These are phyloP conservation scores for Cataglyphis albicans DNA, from an alignment of 2,888 invertebrate species.

Conservation along the genomic window DNA sequence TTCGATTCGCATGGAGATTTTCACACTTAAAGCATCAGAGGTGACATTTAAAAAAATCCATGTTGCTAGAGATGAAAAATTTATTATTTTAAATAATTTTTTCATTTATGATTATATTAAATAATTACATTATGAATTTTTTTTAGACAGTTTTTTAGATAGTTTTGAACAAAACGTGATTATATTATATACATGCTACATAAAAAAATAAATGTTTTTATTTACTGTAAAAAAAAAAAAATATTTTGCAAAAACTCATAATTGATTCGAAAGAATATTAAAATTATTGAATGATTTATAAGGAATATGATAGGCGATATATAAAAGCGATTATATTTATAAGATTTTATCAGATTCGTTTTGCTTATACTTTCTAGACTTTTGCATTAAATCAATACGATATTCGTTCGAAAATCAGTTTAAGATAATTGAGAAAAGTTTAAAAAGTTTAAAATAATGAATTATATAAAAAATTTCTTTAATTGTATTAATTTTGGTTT, in stretches of 20 bases:
- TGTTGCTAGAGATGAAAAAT: neutral
- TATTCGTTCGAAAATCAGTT: neutral
- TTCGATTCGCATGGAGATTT: neutral
- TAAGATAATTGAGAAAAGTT: neutral
- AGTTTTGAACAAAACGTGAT: neutral
- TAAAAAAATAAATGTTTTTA: neutral
- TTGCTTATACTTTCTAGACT: slow-evolving; percentile 12
- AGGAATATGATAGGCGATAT: neutral
- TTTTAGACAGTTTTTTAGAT: neutral
- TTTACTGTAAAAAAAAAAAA: slow-evolving; percentile 1
- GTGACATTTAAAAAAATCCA: slow-evolving; percentile 7
- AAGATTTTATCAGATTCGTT: slow-evolving; percentile 12
- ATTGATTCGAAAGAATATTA: neutral
- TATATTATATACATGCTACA: neutral
- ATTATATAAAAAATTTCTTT: neutral
- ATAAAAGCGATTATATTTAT: slow-evolving; percentile 10
- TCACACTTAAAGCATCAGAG: slow-evolving; percentile 24
- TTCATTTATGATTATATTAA: neutral
- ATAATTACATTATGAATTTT: neutral
- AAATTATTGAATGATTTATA: slow-evolving; percentile 16
- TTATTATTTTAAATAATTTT: slow-evolving; percentile 10
- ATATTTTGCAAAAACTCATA: neutral
- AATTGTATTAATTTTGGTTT: neutral
- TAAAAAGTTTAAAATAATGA: neutral
- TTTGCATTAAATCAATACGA: neutral